Evolutionary conservation across 2,797 vertebrate genomes (phyloP).

Genomic region (Allobates femoralis): DNA sequence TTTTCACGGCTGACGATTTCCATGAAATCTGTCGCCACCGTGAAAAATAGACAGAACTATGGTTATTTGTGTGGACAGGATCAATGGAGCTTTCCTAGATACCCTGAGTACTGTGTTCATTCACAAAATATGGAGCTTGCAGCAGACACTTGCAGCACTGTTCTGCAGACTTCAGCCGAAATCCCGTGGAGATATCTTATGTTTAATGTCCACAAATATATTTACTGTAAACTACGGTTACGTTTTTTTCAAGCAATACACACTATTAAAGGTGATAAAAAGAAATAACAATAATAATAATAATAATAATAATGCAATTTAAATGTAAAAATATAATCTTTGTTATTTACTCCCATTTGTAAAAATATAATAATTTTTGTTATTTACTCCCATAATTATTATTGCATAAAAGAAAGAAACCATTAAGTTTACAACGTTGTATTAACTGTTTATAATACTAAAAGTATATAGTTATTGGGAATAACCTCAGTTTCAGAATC

Average conservation of each 20-base stretch:
- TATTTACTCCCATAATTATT: not conserved
- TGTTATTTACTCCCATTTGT: no score
- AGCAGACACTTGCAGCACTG: slow-evolving; percentile 5
- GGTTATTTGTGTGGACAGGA: slow-evolving; percentile 60
- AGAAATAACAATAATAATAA: no score
- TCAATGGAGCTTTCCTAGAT: slow-evolving; percentile 50
- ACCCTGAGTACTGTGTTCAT: slow-evolving; percentile 27
- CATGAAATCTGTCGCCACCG: slow-evolving; percentile 60
- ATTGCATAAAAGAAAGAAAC: not conserved
- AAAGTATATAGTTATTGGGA: not conserved
- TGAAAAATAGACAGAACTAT: slow-evolving; percentile 62
- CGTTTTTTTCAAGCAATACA: no score
- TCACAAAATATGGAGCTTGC: slow-evolving; percentile 17
- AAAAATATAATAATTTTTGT: not conserved
- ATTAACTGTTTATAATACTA: not conserved
- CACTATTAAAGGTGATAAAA: not conserved
- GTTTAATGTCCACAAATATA: not conserved
- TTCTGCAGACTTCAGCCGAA: slow-evolving; percentile 5
- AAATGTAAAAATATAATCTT: not conserved
- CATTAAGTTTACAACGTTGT: not conserved
- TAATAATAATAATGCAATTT: not conserved
- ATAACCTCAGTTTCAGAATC: not conserved
- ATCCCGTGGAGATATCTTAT: not conserved
- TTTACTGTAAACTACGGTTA: not conserved
- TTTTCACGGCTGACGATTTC: slow-evolving; percentile 58